Conservation (phyloP, 2,797 vertebrate genomes). For the Loris lydekkerianus region DNA sequence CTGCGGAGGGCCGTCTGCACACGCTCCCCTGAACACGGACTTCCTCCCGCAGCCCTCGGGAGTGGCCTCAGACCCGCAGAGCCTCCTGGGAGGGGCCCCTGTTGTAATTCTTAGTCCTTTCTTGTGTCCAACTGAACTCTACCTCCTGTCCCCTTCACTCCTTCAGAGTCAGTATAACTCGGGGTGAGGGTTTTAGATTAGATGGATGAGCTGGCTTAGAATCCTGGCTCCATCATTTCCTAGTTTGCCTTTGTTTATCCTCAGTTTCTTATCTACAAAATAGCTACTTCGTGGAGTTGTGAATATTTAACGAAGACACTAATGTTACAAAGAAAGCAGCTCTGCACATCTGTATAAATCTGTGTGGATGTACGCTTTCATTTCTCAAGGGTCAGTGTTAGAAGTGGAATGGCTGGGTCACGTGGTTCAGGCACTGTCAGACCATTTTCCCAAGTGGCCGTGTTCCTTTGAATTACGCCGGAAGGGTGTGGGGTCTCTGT, state of each 20-base stretch:
- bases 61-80: background rate
- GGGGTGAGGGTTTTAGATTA: background rate
- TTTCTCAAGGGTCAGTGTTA: background rate
- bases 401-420: too few species aligned
- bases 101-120: too few species aligned
- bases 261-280: background rate
- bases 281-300: background rate
- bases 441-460: fast-evolving
- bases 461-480: fast-evolving
- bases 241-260: background rate
- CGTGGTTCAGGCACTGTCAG: background rate
- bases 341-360: background rate
- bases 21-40: fast-evolving
- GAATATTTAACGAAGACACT: background rate
- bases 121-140: fast-evolving
- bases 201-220: background rate
- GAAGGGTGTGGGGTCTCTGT: background rate
- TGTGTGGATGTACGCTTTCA: background rate
- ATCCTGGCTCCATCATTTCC: background rate
- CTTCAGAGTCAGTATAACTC: fast-evolving
- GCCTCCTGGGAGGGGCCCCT: background rate
- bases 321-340: background rate
- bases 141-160: background rate
- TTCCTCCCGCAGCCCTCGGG: background rate
- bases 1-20: fast-evolving